Percentiles rank a stretch among this genome's conserved stretches.
Evolutionary conservation across 1,140 invertebrate genomes (phyloP).

Genomic region (Idris sp.): DNA sequence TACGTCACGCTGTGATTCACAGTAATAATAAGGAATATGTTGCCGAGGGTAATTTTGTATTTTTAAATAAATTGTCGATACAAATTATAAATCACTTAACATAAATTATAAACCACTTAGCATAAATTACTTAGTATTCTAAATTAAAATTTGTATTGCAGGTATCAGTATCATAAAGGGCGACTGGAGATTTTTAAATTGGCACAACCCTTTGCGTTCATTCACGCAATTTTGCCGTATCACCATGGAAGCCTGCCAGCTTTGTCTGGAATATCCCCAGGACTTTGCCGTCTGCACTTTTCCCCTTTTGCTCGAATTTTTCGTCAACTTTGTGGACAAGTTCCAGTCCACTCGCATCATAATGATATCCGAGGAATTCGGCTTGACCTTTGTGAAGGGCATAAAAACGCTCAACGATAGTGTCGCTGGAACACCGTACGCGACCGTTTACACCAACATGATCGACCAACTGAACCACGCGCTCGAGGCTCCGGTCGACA

Average conservation of each 20-base stretch:
- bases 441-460: conserved; percentile 14
- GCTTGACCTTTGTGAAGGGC: too few relatives aligned
- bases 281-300: conserved; percentile 33
- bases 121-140: too few relatives aligned
- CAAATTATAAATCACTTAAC: too few relatives aligned
- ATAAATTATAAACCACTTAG: too few relatives aligned
- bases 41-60: conserved; percentile 17
- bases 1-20: conserved; percentile 65
- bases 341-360: conserved; percentile 4
- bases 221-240: conserved; percentile 58
- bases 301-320: conserved; percentile 38
- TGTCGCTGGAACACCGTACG: conserved; percentile 49
- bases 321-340: conserved; percentile 18
- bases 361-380: not conserved
- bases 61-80: too few relatives aligned
- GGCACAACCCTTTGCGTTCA: conserved; percentile 32
- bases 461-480: conserved; percentile 24
- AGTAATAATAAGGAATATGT: conserved; percentile 59
- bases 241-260: conserved; percentile 64
- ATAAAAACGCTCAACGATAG: too few relatives aligned
- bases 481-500: not conserved
- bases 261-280: conserved; percentile 64
- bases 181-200: conserved; percentile 37
- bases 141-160: conserved; percentile 13
- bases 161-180: conserved; percentile 29